Evolutionary conservation across 37 sponge, comb jelly and placozoan species (phyloP).

Genomic region (Lycopodina hypogea): DNA sequence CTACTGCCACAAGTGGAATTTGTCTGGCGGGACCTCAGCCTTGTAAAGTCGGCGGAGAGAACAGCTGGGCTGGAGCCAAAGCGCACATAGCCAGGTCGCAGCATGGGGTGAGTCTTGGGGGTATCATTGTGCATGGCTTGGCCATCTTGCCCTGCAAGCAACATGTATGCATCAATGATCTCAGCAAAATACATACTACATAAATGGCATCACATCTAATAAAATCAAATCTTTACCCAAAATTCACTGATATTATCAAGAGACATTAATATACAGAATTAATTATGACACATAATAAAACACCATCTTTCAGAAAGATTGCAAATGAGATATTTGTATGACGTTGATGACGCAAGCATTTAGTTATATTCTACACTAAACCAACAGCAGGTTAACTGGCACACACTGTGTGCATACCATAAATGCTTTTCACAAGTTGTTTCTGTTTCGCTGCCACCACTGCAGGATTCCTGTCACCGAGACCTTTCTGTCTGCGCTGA

Average conservation of each 20-base stretch:
- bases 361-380: no score
- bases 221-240: no score
- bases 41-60: constrained; percentile 91
- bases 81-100: constrained; percentile 79
- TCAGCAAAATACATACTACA: background rate
- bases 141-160: constrained; percentile 68
- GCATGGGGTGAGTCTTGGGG: constrained; percentile 77
- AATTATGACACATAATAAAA: no score
- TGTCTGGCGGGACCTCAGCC: constrained; percentile 42
- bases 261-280: background rate
- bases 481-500: constrained; percentile 51
- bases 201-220: no score
- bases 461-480: constrained; percentile 89
- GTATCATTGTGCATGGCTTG: constrained; percentile 65
- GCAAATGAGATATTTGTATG: no score
- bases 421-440: constrained; percentile 64
- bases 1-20: no score
- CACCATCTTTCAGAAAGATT: no score
- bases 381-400: no score
- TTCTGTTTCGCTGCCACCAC: constrained; percentile 86
- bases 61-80: constrained; percentile 79
- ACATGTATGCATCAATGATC: background rate
- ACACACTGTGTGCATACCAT: constrained; percentile 61
- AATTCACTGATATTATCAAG: no score
- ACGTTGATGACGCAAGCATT: no score